Conservation (phyloP, 1,140 invertebrate genomes). For the Drosophila pseudoobscura region DNA sequence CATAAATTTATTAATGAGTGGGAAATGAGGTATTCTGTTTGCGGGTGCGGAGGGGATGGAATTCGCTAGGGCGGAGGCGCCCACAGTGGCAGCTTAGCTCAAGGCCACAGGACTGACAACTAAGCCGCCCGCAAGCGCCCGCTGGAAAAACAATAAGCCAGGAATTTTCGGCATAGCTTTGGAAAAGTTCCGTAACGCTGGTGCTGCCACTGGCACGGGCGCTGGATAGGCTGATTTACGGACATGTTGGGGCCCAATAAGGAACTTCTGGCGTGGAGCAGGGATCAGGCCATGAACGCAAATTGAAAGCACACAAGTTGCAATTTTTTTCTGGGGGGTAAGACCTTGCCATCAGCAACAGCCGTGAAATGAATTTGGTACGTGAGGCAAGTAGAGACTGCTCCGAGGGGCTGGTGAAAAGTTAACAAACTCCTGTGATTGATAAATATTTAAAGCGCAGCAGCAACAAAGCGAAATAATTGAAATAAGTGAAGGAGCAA, state of each 20-base stretch:
- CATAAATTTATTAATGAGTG: constrained; percentile 81
- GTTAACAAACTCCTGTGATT: constrained; percentile 74
- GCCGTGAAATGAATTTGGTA: too few relatives aligned
- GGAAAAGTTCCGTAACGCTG: constrained; percentile 12
- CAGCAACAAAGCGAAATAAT: constrained; percentile 80
- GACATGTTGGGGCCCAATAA: constrained; percentile 23
- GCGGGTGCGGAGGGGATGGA: neutral
- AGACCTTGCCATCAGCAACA: neutral
- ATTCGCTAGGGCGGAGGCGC: too few relatives aligned
- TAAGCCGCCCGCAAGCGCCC: constrained; percentile 31
- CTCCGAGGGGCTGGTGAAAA: constrained; percentile 13
- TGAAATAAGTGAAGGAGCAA: constrained; percentile 72
- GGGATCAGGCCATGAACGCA: constrained; percentile 56
- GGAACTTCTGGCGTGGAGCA: constrained; percentile 16
- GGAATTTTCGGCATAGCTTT: constrained; percentile 35
- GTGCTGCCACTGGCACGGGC: neutral
- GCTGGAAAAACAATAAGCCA: constrained; percentile 32
- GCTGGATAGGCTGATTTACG: constrained; percentile 61
- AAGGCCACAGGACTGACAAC: constrained; percentile 54
- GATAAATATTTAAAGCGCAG: constrained; percentile 81
- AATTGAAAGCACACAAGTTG: constrained; percentile 68
- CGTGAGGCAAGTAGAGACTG: too few relatives aligned
- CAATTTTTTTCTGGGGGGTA: constrained; percentile 47
- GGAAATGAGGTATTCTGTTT: constrained; percentile 66
- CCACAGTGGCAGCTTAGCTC: constrained; percentile 32